These are phyloP conservation scores for Cephalophus harveyi DNA, from an alignment of 2,113 vertebrate species.

Conservation along the genomic window DNA sequence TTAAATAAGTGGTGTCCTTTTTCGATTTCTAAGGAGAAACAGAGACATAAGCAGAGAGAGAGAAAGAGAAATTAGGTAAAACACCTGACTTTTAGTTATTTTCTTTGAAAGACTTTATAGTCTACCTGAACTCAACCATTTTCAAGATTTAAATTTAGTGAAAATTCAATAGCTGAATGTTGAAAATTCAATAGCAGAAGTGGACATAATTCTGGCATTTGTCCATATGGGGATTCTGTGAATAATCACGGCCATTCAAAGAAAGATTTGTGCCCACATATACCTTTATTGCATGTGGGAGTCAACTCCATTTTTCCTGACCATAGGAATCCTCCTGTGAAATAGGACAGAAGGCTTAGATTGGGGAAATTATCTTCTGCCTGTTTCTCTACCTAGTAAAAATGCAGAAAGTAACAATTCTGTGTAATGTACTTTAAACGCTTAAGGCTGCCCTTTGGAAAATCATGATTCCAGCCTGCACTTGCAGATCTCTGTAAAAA, in stretches of 20 bases:
- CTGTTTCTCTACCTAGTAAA: neutral
- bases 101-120: neutral
- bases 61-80: neutral
- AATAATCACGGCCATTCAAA: neutral
- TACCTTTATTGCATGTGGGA: neutral
- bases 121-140: neutral
- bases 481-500: neutral
- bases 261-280: neutral
- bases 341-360: neutral
- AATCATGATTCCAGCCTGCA: neutral
- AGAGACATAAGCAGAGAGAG: neutral
- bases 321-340: neutral
- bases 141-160: neutral
- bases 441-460: neutral
- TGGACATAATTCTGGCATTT: neutral
- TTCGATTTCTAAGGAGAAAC: neutral
- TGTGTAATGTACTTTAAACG: neutral
- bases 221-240: neutral
- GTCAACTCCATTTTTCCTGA: neutral
- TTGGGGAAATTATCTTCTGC: neutral
- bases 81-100: neutral
- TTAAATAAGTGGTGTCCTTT: neutral
- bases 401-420: conserved; percentile 1
- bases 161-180: neutral
- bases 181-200: neutral